Percentiles rank a stretch among this genome's conserved stretches.
Evolutionary conservation across 2,113 vertebrate species (phyloP).

Genomic region (Phoenicopterus ruber): DNA sequence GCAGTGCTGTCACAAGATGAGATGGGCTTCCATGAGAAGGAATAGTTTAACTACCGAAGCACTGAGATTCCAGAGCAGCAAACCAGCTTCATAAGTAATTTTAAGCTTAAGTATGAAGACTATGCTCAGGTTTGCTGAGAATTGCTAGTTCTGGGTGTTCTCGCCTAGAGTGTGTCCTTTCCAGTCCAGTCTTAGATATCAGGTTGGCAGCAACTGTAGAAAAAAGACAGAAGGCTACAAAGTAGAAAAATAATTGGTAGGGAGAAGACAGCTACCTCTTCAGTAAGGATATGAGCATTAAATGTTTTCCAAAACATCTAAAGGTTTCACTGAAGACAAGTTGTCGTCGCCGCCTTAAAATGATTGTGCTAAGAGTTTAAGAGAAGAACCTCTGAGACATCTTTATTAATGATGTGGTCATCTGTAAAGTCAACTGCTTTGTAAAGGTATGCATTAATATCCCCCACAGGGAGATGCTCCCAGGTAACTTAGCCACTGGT

Average conservation of each 20-base stretch:
- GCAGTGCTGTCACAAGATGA: not conserved
- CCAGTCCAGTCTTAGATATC: not conserved
- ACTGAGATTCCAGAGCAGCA: not conserved
- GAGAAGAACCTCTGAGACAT: not conserved
- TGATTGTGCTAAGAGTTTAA: not conserved
- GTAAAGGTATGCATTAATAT: not conserved
- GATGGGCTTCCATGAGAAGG: not conserved
- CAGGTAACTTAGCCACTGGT: not conserved
- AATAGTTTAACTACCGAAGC: not conserved
- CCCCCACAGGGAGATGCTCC: not conserved
- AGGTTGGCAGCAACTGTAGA: not conserved
- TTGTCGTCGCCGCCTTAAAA: not conserved
- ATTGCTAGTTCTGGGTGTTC: not conserved
- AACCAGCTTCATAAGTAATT: not conserved
- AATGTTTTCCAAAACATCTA: not conserved
- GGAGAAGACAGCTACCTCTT: not conserved
- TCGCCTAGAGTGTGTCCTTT: not conserved
- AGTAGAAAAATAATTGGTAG: not conserved
- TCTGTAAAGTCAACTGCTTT: not conserved
- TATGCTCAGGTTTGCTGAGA: not conserved
- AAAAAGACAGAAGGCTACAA: not conserved
- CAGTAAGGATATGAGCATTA: not conserved
- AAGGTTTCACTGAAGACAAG: not conserved
- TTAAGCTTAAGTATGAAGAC: not conserved
- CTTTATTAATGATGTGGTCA: not conserved